Percentiles rank a stretch among this genome's conserved stretches.
phyloP scores from a whole-genome alignment of 2,113 vertebrate species.

The Balaenoptera acutorostrata region DNA sequence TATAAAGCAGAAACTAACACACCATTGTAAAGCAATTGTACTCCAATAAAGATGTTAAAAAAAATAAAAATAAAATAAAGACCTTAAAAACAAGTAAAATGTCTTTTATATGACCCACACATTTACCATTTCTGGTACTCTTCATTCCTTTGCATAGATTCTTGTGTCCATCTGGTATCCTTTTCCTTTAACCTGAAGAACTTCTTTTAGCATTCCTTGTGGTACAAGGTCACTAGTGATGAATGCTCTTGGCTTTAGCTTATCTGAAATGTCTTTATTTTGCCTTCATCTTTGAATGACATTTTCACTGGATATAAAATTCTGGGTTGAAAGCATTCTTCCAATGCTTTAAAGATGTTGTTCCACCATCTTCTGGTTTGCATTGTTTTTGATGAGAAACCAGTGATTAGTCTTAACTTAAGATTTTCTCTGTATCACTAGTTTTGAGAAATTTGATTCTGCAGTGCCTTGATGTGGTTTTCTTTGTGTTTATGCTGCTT shows the following conservation, averaged over 20 bases:
- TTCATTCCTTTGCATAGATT: background rate
- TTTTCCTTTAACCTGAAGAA: background rate
- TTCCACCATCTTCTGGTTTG: background rate
- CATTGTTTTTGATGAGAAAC: background rate
- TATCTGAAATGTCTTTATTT: background rate
- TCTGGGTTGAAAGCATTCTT: background rate
- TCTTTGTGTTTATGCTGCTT: background rate
- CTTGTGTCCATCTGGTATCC: background rate
- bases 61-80: background rate
- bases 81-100: background rate
- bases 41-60: no score
- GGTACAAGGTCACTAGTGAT: background rate
- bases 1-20: no score
- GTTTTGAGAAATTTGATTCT: conserved; percentile 2
- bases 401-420: background rate
- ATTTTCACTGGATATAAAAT: background rate
- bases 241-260: background rate
- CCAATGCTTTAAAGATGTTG: background rate
- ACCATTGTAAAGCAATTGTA: no score
- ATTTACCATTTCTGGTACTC: background rate
- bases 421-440: background rate
- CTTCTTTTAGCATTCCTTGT: background rate
- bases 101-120: background rate
- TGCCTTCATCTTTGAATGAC: background rate
- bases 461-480: background rate